These are phyloP conservation scores for Gavialis gangeticus DNA, from an alignment of 2,113 vertebrate genomes.

Conservation along the genomic window DNA sequence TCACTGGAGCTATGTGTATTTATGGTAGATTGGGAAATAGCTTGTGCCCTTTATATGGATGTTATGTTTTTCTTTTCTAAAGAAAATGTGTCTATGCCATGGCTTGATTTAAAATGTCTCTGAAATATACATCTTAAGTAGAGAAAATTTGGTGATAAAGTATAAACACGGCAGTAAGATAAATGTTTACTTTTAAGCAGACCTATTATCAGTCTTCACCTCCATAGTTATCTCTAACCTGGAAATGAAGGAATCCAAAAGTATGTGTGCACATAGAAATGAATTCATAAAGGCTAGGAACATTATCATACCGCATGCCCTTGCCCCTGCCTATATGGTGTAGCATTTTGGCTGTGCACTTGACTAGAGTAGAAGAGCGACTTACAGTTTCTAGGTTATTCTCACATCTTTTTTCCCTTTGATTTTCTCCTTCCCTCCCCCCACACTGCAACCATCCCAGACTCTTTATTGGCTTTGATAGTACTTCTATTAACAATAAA, in stretches of 20 bases:
- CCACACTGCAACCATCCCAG: neutral
- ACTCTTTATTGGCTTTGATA: neutral
- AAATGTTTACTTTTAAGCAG: neutral
- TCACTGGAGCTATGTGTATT: neutral
- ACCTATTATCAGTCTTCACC: neutral
- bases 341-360: neutral
- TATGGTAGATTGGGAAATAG: neutral
- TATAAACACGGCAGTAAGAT: neutral
- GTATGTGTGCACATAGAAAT: neutral
- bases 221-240: neutral
- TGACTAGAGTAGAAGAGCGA: neutral
- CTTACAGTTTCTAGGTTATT: neutral
- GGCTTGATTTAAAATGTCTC: neutral
- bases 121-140: neutral
- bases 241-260: neutral
- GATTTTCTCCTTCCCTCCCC: neutral
- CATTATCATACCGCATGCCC: neutral
- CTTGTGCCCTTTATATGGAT: too few relatives aligned
- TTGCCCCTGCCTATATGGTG: neutral
- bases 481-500: neutral
- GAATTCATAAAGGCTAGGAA: conserved; percentile 25
- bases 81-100: neutral
- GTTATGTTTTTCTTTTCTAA: neutral
- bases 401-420: neutral
- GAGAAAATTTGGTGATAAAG: neutral